These are phyloP conservation scores for Hormaphis cornu DNA, from an alignment of 1,140 invertebrate species.

Conservation along the genomic window DNA sequence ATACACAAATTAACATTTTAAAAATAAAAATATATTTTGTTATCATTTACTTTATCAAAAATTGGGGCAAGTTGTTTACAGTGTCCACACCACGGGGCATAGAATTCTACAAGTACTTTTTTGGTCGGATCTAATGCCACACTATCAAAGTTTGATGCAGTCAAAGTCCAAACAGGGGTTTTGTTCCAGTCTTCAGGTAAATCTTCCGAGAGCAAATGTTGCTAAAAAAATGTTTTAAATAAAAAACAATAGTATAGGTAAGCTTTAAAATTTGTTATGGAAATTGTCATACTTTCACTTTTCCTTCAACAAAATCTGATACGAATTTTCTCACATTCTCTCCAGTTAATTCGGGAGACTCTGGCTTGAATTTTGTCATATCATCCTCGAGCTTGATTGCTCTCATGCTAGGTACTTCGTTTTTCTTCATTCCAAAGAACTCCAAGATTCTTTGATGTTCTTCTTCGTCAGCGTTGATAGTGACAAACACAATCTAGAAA, in stretches of 20 bases:
- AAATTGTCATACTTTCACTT: conserved; percentile 57
- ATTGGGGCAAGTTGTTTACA: conserved; percentile 95
- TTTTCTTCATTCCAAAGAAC: conserved; percentile 96
- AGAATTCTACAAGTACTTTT: conserved; percentile 96
- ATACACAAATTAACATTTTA: background rate
- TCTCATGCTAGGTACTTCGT: conserved; percentile 83
- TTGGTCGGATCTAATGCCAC: conserved; percentile 82
- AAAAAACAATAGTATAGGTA: background rate
- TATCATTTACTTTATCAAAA: conserved; percentile 59
- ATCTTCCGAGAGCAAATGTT: conserved; percentile 87
- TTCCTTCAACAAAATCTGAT: conserved; percentile 77
- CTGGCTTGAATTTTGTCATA: conserved; percentile 97
- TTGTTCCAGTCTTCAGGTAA: conserved; percentile 96
- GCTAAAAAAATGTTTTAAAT: conserved; percentile 42
- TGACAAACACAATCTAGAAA: conserved; percentile 76
- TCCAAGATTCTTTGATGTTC: conserved; percentile 95
- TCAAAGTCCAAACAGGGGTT: conserved; percentile 85
- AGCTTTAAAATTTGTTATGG: background rate
- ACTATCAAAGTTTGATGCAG: conserved; percentile 91
- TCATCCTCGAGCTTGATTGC: conserved; percentile 92
- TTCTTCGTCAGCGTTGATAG: conserved; percentile 87
- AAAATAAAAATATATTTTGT: background rate
- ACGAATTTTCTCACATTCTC: conserved; percentile 78
- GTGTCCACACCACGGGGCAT: conserved; percentile 95
- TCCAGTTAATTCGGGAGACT: conserved; percentile 61